Evolutionary conservation across 2,113 vertebrate species (phyloP), one percentile per base, ranked within the genome.

Genomic region (Rhynchopsitta pachyrhyncha): DNA sequence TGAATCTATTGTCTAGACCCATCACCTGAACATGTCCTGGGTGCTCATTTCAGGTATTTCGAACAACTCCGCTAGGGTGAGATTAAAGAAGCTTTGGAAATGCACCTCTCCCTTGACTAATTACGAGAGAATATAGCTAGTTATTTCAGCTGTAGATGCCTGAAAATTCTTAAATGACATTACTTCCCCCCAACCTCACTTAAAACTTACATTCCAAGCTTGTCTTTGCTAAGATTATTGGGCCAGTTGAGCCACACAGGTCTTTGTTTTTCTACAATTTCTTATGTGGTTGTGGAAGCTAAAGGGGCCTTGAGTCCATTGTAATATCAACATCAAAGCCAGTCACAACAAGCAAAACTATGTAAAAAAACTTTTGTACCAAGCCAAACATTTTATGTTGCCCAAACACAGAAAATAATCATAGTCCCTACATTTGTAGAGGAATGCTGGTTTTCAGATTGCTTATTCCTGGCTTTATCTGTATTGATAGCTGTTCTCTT

Each of bases 151-250:
- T 33, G 8, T 7, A 33, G 16, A 47, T 35, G 11, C 7, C n/a
- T 53, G 41, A 9, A 28, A 35, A 39, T 2, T 73, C 3, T 50
- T 79, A 28, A 68, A 75, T 68, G 31, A 44, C 13, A 11, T 63
- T 2, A 7, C 6, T 55, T 18, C 13, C 1, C 7, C 2, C 6
- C 25, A 1, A 15, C 4, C 18, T 66, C 52, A 39, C 12, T 67
- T 83, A 18, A 81, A 74, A 37, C 17, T 42, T 42, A 11, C 10
- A 23, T 35, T 73, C 47, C 44, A 35, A 11, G 1, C 7, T 81
- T 27, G 16, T 5, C 1, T 57, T 80, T 85, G 82, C 49, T 39
- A 29, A 77, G 18, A 15, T 52, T 41, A 27, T 14, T 76, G 11
- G 13, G 3, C 6, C 5, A 59, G 24, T 17, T 91, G 13, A 85